Conservation (phyloP, 2,797 vertebrate species). For the Fratercula arctica region DNA sequence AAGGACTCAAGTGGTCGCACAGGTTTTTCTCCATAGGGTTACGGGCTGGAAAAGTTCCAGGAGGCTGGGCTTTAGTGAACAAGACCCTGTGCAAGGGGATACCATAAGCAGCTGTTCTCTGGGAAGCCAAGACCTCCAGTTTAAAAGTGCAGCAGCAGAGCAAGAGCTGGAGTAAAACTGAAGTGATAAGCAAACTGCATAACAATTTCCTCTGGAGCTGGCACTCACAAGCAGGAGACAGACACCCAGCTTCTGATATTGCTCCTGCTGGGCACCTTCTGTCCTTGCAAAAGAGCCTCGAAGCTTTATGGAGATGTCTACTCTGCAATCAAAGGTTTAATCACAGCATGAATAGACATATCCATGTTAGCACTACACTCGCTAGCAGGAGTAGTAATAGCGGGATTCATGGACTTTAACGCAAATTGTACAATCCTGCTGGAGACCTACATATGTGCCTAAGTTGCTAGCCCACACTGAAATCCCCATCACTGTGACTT, state of each 20-base stretch:
- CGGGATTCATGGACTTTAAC: not conserved
- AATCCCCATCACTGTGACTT: not conserved
- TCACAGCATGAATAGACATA: not conserved
- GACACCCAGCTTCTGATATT: conserved; percentile 27
- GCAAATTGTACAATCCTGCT: not conserved
- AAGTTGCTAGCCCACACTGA: not conserved
- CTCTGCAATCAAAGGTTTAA: conserved; percentile 23
- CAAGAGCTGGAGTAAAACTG: not conserved
- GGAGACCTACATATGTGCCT: not conserved
- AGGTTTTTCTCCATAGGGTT: not conserved
- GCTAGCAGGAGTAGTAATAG: not conserved
- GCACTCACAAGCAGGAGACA: conserved; percentile 17
- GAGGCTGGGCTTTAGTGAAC: not conserved
- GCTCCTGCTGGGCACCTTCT: conserved; percentile 45
- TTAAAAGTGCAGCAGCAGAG: not conserved
- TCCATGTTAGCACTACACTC: not conserved
- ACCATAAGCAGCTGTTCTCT: conserved; percentile 4
- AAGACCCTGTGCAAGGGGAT: not conserved
- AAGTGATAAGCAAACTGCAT: not conserved
- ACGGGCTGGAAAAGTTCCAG: not conserved
- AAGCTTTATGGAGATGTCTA: conserved; percentile 17
- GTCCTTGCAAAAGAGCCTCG: conserved; percentile 14
- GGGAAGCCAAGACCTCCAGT: not conserved
- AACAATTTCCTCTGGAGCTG: conserved; percentile 18
- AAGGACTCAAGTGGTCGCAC: not conserved